Conservation (phyloP, 2,797 vertebrate species). For the Ctenosaura bakeri region DNA sequence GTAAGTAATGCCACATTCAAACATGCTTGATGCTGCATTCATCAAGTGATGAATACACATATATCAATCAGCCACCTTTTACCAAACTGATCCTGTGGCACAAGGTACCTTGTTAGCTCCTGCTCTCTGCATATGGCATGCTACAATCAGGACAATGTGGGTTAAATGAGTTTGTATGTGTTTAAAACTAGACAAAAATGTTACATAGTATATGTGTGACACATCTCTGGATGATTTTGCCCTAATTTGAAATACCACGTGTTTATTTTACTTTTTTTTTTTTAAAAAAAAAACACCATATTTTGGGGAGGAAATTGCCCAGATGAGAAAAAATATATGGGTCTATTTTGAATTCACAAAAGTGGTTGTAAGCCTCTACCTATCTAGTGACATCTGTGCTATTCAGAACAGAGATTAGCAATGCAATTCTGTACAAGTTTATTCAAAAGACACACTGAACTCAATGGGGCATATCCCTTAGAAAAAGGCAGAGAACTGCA, state of each 20-base stretch:
- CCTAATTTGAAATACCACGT: background rate
- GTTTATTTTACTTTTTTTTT: background rate
- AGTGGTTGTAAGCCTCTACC: background rate
- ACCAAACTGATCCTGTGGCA: background rate
- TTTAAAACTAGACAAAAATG: background rate
- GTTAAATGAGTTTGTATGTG: conserved; percentile 5
- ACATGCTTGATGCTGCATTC: background rate
- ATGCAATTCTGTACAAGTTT: background rate
- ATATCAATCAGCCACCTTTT: background rate
- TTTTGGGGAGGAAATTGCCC: too few relatives aligned
- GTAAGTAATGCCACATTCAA: background rate
- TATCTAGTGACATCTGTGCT: background rate
- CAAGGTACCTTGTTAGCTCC: conserved; percentile 4
- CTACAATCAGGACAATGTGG: background rate
- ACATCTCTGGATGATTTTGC: background rate
- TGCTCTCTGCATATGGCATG: background rate
- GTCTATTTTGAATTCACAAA: background rate
- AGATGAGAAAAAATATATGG: background rate
- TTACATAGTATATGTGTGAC: background rate
- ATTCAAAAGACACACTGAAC: background rate
- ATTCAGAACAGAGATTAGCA: background rate
- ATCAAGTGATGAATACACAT: background rate
- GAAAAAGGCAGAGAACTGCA: background rate
- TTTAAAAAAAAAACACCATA: background rate
- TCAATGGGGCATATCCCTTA: too few relatives aligned